Conservation (phyloP, 1,140 invertebrate genomes). For the Drusus annulatus region DNA sequence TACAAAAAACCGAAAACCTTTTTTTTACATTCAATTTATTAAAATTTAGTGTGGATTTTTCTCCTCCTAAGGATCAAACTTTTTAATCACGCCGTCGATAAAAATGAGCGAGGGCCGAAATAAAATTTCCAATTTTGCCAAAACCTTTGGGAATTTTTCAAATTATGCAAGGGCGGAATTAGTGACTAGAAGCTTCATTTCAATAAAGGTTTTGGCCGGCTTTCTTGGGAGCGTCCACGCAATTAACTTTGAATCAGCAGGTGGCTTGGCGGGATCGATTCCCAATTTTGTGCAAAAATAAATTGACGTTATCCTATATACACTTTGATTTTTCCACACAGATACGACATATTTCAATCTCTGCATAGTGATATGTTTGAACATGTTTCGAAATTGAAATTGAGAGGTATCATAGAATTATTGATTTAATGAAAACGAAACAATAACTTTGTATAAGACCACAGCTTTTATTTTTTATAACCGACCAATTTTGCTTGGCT, state of each 20-base stretch:
- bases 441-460: no score
- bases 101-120: neutral
- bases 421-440: no score
- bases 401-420: no score
- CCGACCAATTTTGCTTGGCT: no score
- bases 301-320: neutral
- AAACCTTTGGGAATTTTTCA: neutral
- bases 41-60: neutral
- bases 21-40: slow-evolving; percentile 11
- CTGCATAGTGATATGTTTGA: no score
- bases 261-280: neutral
- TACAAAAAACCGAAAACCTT: neutral
- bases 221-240: no score
- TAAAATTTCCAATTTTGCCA: slow-evolving; percentile 1
- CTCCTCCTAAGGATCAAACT: neutral
- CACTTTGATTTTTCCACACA: no score
- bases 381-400: no score
- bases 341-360: no score
- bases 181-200: neutral
- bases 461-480: no score
- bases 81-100: slow-evolving; percentile 1
- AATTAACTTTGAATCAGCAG: neutral
- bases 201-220: neutral
- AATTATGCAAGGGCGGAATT: neutral
- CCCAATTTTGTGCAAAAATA: neutral